Evolutionary conservation across 1,140 invertebrate genomes (phyloP).

Genomic region (Aphis gossypii): DNA sequence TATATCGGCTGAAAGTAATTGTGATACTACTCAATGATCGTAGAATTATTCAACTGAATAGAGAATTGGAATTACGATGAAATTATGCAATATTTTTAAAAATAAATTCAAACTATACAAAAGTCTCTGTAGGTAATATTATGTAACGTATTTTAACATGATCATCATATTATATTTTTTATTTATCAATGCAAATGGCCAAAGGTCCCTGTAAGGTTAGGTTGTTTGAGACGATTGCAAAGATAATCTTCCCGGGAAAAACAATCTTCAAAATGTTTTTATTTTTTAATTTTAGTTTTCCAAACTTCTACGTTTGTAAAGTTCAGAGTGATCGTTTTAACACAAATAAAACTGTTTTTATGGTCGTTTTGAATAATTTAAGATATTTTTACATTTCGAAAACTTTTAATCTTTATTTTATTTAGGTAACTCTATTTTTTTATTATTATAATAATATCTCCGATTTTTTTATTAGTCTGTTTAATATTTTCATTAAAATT

Average conservation of each 20-base stretch:
- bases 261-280: conserved; percentile 4
- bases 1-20: background rate
- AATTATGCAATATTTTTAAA: background rate
- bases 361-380: conserved; percentile 6
- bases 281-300: conserved; percentile 17
- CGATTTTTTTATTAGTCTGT: background rate
- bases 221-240: background rate
- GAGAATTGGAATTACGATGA: no score
- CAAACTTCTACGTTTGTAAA: background rate
- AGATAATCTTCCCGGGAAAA: background rate
- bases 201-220: background rate
- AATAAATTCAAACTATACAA: background rate
- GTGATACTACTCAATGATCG: background rate
- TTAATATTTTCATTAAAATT: background rate
- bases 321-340: background rate
- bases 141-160: background rate
- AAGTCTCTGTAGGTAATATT: background rate
- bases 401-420: conserved; percentile 33
- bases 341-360: background rate
- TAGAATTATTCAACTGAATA: background rate
- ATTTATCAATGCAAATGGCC: background rate
- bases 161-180: background rate
- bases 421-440: background rate
- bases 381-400: conserved; percentile 11
- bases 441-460: background rate